phyloP scores from a whole-genome alignment of 1,140 invertebrate species.

The Rhysida immarginata region DNA sequence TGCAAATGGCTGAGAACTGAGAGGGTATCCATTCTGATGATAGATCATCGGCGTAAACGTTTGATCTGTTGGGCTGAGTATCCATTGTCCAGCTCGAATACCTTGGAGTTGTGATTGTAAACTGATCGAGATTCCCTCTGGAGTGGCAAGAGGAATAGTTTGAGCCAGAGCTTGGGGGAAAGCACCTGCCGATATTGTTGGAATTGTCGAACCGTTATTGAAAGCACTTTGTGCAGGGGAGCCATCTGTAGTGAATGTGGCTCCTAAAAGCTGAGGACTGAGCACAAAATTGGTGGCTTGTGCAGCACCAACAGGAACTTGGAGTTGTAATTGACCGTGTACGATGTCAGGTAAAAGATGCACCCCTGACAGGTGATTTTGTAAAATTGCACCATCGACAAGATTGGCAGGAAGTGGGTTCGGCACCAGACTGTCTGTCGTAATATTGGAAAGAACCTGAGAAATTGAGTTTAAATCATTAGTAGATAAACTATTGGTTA shows the following conservation, averaged over 20 bases:
- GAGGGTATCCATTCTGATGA: slow-evolving; percentile 4
- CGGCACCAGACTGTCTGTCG: slow-evolving; percentile 16
- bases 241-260: neutral
- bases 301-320: neutral
- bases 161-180: slow-evolving; percentile 2
- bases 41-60: slow-evolving; percentile 4
- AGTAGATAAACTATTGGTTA: slow-evolving; percentile 23
- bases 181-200: neutral
- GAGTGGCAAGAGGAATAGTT: neutral
- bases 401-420: slow-evolving; percentile 7
- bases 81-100: slow-evolving; percentile 1
- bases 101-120: slow-evolving; percentile 4
- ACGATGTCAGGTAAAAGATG: neutral
- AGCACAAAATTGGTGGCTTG: slow-evolving; percentile 5
- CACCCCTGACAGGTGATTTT: neutral
- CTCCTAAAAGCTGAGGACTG: slow-evolving; percentile 1
- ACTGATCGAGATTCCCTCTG: slow-evolving; percentile 2
- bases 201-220: neutral
- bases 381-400: slow-evolving; percentile 3
- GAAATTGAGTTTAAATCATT: slow-evolving; percentile 25
- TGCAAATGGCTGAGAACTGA: neutral
- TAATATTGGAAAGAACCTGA: slow-evolving; percentile 22
- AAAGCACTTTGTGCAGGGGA: neutral
- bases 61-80: neutral
- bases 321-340: slow-evolving; percentile 3